Evolutionary conservation across 2,888 invertebrate genomes (phyloP), one percentile per base, ranked within the genome.

Genomic region (Cyaniris semiargus): DNA sequence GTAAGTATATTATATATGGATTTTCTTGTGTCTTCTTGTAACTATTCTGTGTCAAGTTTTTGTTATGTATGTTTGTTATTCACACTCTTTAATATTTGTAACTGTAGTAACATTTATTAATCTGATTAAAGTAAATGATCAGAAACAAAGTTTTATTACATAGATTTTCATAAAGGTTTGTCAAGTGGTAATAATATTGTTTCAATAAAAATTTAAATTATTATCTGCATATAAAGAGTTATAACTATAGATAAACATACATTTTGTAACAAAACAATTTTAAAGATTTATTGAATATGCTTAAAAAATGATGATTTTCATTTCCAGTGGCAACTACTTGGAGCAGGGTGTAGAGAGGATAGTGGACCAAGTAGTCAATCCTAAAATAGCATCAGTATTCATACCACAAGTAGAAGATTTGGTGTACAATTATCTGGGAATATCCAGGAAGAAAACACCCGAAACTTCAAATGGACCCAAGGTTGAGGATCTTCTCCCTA

Each of bases 351-450:
- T 99, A 3, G 98, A 98, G 88, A 95, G 98, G 81, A 98, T 99
- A 80, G 98, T 99, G 0, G 98, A 98, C 87, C 99, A 99, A 94
- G 98, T 98, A 0, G 98, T 99, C 0, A 98, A 98, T 89, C 98
- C 98, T 0, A 98, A 98, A 94, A 97, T 98, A 8, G 96, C 96
- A 80, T 96, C 97, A 3, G 96, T 97, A 15, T 98, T 98, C 87
- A 96, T 97, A 86, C 97, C 98, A 0, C 96, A 97, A 94, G 97
- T 99, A 10, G 98, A 98, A 89, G 97, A 98, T 84, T 96, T 98
- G 21, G 97, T 98, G 0, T 98, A 98, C 86, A 97, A 97, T 87
- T 97, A 96, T 88, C 91, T 98, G 71, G 98, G 98, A 0, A 95
- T 98, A 76, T 95, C 97, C 77, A 95, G 96, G 82, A 97, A 97